phyloP scores from a whole-genome alignment of 2,113 vertebrate species.

The Ictalurus punctatus region DNA sequence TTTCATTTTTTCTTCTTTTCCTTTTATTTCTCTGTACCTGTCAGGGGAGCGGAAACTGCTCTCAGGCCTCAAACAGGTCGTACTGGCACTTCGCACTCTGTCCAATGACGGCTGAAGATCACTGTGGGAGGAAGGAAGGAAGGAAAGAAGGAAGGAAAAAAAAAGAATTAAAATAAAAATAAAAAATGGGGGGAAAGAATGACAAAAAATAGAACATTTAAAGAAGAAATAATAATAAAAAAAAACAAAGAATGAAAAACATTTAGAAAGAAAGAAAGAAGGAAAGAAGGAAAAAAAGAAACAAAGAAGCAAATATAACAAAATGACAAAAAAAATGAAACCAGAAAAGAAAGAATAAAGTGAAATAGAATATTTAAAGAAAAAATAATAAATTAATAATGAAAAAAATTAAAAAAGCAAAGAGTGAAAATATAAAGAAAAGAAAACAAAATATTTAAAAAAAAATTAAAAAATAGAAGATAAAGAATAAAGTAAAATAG shows the following conservation, averaged over 20 bases:
- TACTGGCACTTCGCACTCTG: conserved; percentile 99
- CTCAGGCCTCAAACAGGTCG: conserved; percentile 98
- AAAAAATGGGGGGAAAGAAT: neutral
- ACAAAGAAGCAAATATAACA: neutral
- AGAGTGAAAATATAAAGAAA: conserved; percentile 12
- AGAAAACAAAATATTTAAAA: neutral
- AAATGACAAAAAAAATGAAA: neutral
- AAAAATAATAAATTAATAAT: conserved; percentile 3
- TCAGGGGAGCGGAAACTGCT: conserved; percentile 93
- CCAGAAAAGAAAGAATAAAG: neutral
- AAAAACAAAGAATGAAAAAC: too few relatives aligned
- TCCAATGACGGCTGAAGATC: conserved; percentile 98
- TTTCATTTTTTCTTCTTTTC: neutral
- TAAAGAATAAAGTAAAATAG: neutral
- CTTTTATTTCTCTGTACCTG: conserved; percentile 75
- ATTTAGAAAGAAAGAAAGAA: neutral
- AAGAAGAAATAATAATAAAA: neutral
- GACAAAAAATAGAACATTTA: neutral
- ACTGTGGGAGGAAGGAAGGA: conserved; percentile 71
- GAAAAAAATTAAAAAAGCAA: conserved; percentile 19
- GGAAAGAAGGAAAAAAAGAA: neutral
- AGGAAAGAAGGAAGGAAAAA: neutral
- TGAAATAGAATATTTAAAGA: neutral
- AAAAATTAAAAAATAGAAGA: neutral
- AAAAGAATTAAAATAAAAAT: too few relatives aligned